A percentile compares a stretch with the other conserved stretches of the same genome.
Evolutionary conservation across 1,140 invertebrate species (phyloP).

Genomic region (Drosophila navojoa): DNA sequence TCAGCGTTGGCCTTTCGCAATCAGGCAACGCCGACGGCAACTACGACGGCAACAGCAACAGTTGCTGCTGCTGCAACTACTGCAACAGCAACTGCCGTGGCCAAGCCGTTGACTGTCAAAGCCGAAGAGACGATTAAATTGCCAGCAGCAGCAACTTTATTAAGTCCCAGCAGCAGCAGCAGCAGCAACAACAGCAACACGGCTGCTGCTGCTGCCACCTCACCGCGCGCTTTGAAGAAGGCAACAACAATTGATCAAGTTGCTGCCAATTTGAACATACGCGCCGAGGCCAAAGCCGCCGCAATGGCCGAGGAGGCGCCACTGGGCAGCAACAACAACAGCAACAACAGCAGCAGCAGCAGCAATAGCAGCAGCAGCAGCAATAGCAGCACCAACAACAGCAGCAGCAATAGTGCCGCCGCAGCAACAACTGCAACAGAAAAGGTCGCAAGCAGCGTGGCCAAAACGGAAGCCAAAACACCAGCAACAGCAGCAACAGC

Average conservation of each 20-base stretch:
- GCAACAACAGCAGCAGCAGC: background rate
- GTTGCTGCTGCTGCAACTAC: background rate
- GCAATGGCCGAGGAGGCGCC: conserved; percentile 36
- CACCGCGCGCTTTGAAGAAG: conserved; percentile 66
- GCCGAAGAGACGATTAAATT: conserved; percentile 50
- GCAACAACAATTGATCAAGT: conserved; percentile 78
- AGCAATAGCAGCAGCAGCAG: background rate
- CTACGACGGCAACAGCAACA: conserved; percentile 5
- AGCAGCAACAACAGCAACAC: conserved; percentile 9
- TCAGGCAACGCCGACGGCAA: conserved; percentile 43
- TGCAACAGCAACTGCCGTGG: conserved; percentile 15
- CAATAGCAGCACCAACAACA: conserved; percentile 1
- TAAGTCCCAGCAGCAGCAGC: conserved; percentile 40
- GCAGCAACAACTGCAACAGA: background rate
- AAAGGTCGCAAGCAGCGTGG: conserved; percentile 49
- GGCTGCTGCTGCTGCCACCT: conserved; percentile 50
- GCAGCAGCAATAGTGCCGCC: background rate
- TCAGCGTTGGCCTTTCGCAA: conserved; percentile 82
- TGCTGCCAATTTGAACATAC: conserved; percentile 81
- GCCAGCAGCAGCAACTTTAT: conserved; percentile 18
- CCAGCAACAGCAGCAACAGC: background rate
- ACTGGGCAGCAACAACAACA: background rate
- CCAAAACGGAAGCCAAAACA: too few relatives aligned
- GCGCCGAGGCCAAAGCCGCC: conserved; percentile 76
- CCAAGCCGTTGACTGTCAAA: conserved; percentile 54